These are phyloP conservation scores for Micromussa lordhowensis DNA, from an alignment of 92 coral and sea anemone genomes.

Conservation along the genomic window DNA sequence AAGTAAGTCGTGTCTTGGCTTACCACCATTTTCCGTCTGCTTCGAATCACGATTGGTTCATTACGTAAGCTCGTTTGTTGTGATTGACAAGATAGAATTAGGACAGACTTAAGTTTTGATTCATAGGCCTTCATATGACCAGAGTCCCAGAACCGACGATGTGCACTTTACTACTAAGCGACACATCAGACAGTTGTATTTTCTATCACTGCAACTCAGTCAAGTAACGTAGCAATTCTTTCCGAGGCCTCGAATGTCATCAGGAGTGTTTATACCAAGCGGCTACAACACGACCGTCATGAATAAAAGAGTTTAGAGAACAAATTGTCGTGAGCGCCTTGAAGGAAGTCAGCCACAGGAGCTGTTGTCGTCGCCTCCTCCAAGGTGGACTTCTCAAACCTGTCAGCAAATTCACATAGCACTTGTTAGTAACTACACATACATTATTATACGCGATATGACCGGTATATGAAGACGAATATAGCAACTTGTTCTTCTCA, in stretches of 20 bases:
- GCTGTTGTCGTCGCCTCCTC: slow-evolving; percentile 65
- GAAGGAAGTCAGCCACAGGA: slow-evolving; percentile 70
- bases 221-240: background rate
- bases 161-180: background rate
- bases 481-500: background rate
- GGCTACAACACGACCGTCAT: background rate
- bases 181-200: background rate
- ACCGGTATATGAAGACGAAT: background rate
- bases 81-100: background rate
- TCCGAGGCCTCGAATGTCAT: background rate
- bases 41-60: background rate
- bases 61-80: background rate
- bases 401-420: background rate
- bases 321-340: slow-evolving; percentile 73
- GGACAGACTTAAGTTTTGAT: too few relatives aligned
- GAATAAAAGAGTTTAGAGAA: slow-evolving; percentile 78
- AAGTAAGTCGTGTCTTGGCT: background rate
- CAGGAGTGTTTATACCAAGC: background rate
- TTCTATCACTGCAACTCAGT: background rate
- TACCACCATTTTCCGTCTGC: background rate
- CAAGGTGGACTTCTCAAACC: slow-evolving; percentile 50
- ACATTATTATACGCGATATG: background rate
- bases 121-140: too few relatives aligned
- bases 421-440: background rate
- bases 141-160: background rate